Evolutionary conservation across 2,888 invertebrate species (phyloP).

Genomic region (Andrena trimmerana): DNA sequence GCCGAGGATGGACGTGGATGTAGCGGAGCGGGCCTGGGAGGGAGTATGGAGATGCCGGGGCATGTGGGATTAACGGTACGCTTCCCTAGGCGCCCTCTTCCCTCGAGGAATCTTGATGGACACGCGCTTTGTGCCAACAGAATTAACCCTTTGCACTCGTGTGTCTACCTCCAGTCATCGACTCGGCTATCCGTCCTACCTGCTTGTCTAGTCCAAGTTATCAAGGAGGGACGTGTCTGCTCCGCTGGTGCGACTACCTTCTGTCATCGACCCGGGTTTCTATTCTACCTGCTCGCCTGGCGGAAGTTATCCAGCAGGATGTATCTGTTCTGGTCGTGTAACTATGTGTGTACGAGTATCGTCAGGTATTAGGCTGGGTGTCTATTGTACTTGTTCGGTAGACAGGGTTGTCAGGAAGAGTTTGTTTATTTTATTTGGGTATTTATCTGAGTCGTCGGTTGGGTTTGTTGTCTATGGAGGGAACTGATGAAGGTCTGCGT

Average conservation of each 20-base stretch:
- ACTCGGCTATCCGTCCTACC: not conserved
- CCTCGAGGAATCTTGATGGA: constrained; percentile 34
- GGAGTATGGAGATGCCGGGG: not conserved
- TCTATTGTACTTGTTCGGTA: constrained; percentile 15
- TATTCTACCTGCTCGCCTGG: not conserved
- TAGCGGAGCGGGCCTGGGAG: not conserved
- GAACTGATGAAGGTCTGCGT: too few species aligned
- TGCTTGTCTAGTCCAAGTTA: not conserved
- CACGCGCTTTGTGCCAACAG: constrained; percentile 34
- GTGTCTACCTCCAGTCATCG: not conserved
- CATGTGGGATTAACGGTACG: constrained; percentile 47
- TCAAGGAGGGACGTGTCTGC: not conserved
- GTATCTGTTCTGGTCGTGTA: not conserved
- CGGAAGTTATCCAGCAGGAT: not conserved
- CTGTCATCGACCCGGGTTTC: constrained; percentile 11
- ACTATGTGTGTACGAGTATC: not conserved
- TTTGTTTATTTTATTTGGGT: too few species aligned
- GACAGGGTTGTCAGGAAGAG: too few species aligned
- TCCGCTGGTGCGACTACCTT: constrained; percentile 22
- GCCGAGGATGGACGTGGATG: constrained; percentile 27
- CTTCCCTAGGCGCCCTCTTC: constrained; percentile 35
- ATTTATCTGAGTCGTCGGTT: too few species aligned
- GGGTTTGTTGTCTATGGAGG: too few species aligned
- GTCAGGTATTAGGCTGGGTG: not conserved
- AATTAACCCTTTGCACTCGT: constrained; percentile 36